A percentile compares a stretch with the other conserved stretches of the same genome.
These are phyloP conservation scores for Zosterops japonicus DNA, from an alignment of 2,113 vertebrate genomes.

Conservation along the genomic window DNA sequence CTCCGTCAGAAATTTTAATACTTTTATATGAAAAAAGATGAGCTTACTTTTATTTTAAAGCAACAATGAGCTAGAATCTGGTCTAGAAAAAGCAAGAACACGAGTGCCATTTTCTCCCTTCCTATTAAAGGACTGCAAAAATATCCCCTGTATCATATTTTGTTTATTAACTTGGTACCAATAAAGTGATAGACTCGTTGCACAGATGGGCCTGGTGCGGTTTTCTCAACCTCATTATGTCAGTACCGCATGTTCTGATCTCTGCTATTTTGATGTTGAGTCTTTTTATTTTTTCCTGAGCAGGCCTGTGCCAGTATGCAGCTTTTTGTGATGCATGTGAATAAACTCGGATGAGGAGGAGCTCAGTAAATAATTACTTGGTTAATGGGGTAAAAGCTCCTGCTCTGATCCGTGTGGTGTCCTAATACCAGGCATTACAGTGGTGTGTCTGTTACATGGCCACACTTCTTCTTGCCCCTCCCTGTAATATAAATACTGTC, in stretches of 20 bases:
- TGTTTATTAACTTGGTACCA: conserved; percentile 4
- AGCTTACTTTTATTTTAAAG: background rate
- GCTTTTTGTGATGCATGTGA: conserved; percentile 43
- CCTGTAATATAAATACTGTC: background rate
- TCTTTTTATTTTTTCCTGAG: background rate
- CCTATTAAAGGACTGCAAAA: background rate
- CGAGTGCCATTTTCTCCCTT: background rate
- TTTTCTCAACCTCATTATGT: conserved; percentile 56
- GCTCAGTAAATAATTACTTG: conserved; percentile 23
- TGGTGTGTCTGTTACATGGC: background rate
- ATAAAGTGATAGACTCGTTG: conserved; percentile 15
- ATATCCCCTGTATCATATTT: background rate
- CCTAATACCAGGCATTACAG: background rate
- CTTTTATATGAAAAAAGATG: background rate
- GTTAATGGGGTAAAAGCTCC: background rate
- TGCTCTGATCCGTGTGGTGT: background rate
- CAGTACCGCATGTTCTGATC: conserved; percentile 64
- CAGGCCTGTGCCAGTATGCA: conserved; percentile 34
- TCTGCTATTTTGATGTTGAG: conserved; percentile 55
- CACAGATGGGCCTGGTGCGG: conserved; percentile 54
- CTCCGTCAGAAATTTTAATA: background rate
- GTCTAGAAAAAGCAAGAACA: background rate
- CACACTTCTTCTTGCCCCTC: background rate
- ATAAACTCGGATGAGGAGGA: conserved; percentile 17
- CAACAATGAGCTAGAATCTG: background rate